Conservation (phyloP, 1,140 invertebrate genomes). For the Pomacea maculata region DNA sequence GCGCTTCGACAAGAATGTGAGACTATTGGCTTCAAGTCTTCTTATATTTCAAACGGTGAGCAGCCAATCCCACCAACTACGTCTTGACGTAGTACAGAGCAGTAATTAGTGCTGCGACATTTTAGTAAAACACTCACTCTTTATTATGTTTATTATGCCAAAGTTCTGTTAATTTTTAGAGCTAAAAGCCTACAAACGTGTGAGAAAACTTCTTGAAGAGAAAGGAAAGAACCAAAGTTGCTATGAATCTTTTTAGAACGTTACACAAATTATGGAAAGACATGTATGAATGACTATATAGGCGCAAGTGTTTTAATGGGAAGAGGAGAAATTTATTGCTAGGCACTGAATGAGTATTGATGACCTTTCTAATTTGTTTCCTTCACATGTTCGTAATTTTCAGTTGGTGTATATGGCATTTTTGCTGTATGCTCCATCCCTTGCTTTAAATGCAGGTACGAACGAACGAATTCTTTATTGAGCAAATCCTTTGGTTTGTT, state of each 20-base stretch:
- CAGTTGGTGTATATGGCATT: slow-evolving; percentile 91
- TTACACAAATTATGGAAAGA: not conserved
- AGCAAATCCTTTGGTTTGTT: too few relatives aligned
- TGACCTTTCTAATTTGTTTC: slow-evolving; percentile 1
- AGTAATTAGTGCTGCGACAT: too few relatives aligned
- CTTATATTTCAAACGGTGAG: slow-evolving; percentile 69
- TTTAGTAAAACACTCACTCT: too few relatives aligned
- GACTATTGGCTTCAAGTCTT: slow-evolving; percentile 44
- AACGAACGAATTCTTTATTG: too few relatives aligned
- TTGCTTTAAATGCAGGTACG: slow-evolving; percentile 83
- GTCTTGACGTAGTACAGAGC: too few relatives aligned
- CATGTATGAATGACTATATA: too few relatives aligned
- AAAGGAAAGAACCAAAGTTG: too few relatives aligned
- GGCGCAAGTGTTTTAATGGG: not conserved
- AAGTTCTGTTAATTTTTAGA: too few relatives aligned
- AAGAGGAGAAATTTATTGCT: not conserved
- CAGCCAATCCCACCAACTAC: not conserved
- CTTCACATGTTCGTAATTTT: slow-evolving; percentile 21
- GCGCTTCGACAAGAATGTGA: slow-evolving; percentile 50
- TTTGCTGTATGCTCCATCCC: slow-evolving; percentile 89
- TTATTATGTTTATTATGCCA: too few relatives aligned
- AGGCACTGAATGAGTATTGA: not conserved
- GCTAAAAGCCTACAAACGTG: too few relatives aligned
- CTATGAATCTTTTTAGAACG: not conserved
- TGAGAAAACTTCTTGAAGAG: too few relatives aligned